These are phyloP conservation scores for Zeugodacus cucurbitae DNA, from an alignment of 1,140 invertebrate species.

Conservation along the genomic window DNA sequence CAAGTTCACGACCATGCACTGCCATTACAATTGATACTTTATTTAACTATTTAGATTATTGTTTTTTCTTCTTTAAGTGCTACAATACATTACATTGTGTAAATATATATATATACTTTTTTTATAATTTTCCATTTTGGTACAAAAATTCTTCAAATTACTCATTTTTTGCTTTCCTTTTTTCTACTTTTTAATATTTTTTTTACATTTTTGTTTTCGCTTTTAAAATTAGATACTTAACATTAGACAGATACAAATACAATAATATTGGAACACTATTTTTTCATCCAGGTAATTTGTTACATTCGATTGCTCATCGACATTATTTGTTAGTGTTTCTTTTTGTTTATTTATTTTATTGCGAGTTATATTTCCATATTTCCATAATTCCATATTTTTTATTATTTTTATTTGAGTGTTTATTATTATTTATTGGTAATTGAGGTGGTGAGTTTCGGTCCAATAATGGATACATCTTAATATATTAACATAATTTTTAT, in stretches of 20 bases:
- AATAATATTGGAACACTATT: slow-evolving; percentile 29
- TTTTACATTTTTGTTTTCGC: slow-evolving; percentile 26
- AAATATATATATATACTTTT: neutral
- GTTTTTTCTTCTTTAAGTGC: neutral
- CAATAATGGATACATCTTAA: neutral
- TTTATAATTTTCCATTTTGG: neutral
- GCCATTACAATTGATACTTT: slow-evolving; percentile 19
- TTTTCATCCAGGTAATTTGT: slow-evolving; percentile 13
- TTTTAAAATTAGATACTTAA: slow-evolving; percentile 35
- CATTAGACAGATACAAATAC: slow-evolving; percentile 33
- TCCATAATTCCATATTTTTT: neutral
- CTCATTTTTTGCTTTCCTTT: slow-evolving; percentile 20
- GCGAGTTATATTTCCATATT: neutral
- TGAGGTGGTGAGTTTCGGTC: neutral
- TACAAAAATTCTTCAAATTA: slow-evolving; percentile 39
- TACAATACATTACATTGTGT: neutral
- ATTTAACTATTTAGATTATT: neutral
- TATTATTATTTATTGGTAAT: neutral
- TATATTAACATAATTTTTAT: neutral
- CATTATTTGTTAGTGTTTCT: neutral
- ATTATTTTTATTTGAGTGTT: neutral
- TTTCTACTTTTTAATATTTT: slow-evolving; percentile 25
- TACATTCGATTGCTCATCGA: neutral
- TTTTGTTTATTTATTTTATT: neutral
- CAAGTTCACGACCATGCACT: neutral